Conservation (phyloP, 1,140 invertebrate genomes). For the Brachionus rubens region DNA sequence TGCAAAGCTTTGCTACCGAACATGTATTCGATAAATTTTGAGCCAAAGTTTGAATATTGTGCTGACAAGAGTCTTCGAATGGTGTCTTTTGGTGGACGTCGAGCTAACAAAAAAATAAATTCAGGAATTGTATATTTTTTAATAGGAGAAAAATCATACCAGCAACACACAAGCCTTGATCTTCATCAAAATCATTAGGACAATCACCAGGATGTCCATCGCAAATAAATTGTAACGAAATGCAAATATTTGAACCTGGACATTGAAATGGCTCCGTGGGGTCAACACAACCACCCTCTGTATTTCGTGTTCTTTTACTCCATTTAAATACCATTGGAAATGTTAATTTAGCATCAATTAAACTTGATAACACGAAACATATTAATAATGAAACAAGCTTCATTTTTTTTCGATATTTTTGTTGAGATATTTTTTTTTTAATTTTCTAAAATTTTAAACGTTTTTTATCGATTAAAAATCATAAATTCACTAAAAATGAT, state of each 20-base stretch:
- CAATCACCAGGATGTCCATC: conserved; percentile 46
- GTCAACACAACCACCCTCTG: conserved; percentile 30
- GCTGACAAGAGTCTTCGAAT: conserved; percentile 13
- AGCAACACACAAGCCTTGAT: conserved; percentile 36
- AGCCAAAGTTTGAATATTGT: conserved; percentile 18
- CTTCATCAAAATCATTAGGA: conserved; percentile 45
- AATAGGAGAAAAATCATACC: background rate
- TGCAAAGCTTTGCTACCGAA: conserved; percentile 33
- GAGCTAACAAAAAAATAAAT: background rate
- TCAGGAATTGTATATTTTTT: background rate
- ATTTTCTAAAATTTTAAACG: no score
- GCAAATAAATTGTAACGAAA: conserved; percentile 44
- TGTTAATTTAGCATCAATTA: conserved; percentile 34
- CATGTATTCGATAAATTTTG: conserved; percentile 40
- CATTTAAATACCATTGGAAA: conserved; percentile 45
- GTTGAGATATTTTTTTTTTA: background rate
- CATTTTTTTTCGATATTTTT: conserved; percentile 16
- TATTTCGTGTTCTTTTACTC: conserved; percentile 40
- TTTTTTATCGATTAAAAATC: no score
- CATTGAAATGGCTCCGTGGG: conserved; percentile 44
- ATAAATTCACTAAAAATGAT: no score
- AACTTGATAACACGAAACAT: background rate
- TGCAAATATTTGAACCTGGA: conserved; percentile 34
- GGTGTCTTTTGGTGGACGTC: conserved; percentile 37
- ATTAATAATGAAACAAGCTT: background rate